Conservation (phyloP, 2,797 vertebrate species). For the Botia kubotai region DNA sequence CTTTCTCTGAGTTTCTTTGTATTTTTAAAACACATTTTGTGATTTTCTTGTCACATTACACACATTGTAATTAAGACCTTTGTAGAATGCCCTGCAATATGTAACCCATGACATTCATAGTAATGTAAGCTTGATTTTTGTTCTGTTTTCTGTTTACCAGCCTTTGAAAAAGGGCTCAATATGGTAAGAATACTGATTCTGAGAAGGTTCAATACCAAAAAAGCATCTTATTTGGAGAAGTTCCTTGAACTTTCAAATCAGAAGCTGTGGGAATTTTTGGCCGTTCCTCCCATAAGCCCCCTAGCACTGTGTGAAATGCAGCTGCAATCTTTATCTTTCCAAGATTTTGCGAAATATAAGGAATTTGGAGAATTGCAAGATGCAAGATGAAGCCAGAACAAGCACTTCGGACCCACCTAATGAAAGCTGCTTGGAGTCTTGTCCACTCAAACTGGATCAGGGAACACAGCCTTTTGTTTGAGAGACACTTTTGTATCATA, state of each 20-base stretch:
- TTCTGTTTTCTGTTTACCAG: slow-evolving; percentile 8
- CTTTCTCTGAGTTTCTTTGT: slow-evolving; percentile 11
- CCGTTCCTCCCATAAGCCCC: slow-evolving; percentile 11
- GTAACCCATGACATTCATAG: slow-evolving; percentile 49
- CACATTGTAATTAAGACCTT: slow-evolving; percentile 28
- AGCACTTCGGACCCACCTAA: slow-evolving; percentile 47
- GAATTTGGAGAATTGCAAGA: slow-evolving; percentile 60
- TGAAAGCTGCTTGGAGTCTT: slow-evolving; percentile 69
- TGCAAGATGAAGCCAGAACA: slow-evolving; percentile 58
- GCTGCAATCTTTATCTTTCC: slow-evolving; percentile 67
- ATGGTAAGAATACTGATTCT: slow-evolving; percentile 37
- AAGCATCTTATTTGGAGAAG: slow-evolving; percentile 20
- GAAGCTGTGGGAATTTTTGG: slow-evolving; percentile 39
- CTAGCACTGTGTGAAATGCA: slow-evolving; percentile 57
- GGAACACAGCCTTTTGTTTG: slow-evolving; percentile 67
- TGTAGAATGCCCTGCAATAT: slow-evolving; percentile 49
- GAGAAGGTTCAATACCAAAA: slow-evolving; percentile 48
- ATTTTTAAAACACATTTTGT: slow-evolving; percentile 33
- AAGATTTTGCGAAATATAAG: slow-evolving; percentile 68
- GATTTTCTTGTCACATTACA: slow-evolving; percentile 41
- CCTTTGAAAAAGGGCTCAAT: slow-evolving; percentile 14
- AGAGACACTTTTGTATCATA: slow-evolving; percentile 61
- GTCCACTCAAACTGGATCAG: slow-evolving; percentile 72
- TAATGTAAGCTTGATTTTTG: slow-evolving; percentile 31
- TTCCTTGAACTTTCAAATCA: slow-evolving; percentile 30